A percentile compares a stretch with the other conserved stretches of the same genome.
Evolutionary conservation across 2,113 vertebrate genomes (phyloP).

Genomic region (Cryptomyrus ogoouensis): DNA sequence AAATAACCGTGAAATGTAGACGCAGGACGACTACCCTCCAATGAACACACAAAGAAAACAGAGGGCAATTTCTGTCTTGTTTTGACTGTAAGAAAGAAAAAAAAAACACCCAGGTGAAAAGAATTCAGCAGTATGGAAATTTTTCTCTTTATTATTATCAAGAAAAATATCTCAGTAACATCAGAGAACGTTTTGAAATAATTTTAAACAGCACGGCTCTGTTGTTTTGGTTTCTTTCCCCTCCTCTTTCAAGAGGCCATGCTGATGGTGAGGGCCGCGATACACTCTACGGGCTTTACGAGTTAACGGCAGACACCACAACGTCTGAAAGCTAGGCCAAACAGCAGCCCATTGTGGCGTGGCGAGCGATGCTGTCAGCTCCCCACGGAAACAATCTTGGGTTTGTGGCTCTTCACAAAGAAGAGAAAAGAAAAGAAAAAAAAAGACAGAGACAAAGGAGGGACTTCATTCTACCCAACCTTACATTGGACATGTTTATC

Average conservation of each 20-base stretch:
- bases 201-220: neutral
- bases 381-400: slow-evolving; percentile 10
- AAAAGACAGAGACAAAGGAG: neutral
- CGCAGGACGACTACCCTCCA: slow-evolving; percentile 46
- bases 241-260: neutral
- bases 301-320: neutral
- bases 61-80: slow-evolving; percentile 25
- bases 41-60: slow-evolving; percentile 23
- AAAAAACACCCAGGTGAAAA: neutral
- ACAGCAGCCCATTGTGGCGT: slow-evolving; percentile 9
- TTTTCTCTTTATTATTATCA: neutral
- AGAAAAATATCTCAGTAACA: neutral
- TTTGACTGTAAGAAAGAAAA: neutral
- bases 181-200: neutral
- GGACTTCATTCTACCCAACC: neutral
- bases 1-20: slow-evolving; percentile 66
- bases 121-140: neutral
- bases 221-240: neutral
- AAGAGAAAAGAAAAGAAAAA: neutral
- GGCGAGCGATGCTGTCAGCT: neutral
- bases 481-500: neutral
- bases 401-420: slow-evolving; percentile 18
- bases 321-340: slow-evolving; percentile 4
- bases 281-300: neutral
- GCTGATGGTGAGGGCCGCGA: neutral